Evolutionary conservation across 2,113 vertebrate species (phyloP), one percentile per base, ranked within the genome.

Genomic region (Laterallus jamaicensis): DNA sequence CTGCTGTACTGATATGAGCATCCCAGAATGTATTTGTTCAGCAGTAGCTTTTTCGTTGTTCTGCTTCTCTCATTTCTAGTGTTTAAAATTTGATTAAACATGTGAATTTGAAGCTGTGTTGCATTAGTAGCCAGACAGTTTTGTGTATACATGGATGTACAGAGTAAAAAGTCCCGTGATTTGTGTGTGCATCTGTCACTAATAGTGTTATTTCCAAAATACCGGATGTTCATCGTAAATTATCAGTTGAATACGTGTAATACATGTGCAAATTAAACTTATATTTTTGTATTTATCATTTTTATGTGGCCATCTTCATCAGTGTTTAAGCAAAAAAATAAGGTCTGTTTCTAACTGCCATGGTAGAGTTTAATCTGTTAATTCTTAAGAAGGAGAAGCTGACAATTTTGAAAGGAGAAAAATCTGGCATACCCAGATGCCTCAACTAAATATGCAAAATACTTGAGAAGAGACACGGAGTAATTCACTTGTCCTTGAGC

Each of bases 401-500:
- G 0, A 42, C 64, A 83, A 50, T 81, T 95, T 81, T 80, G n/a
- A 87, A 87, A 60, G 64, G 17, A 90, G 76, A n/a, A 73, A 88
- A 94, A 88, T 88, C 68, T 88, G 69, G 31, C 26, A 16, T 81
- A 52, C 7, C 29, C 54, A 78, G 86, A 59, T 81, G 50, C 86
- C 35, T 95, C 63, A 64, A 29, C 77, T 91, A 86, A 91, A 81
- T 87, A 81, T 32, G 67, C 62, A 84, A 77, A 92, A 88, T 93
- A 68, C 69, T 78, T 68, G 39, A 84, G 56, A 49, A 86, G 42
- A 64, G 42, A 55, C 16, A 24, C 5, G 4, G 54, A 76, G 74
- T 92, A 75, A 79, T 73, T 95, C 29, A 73, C 39, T 95, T 87
- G 58, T 93, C 81, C 69, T 93, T 93, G 89, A 94, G 77, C 67